Evolutionary conservation across 2,888 invertebrate genomes (phyloP), one percentile per base, ranked within the genome.

Genomic region (Creontiades dilutus): DNA sequence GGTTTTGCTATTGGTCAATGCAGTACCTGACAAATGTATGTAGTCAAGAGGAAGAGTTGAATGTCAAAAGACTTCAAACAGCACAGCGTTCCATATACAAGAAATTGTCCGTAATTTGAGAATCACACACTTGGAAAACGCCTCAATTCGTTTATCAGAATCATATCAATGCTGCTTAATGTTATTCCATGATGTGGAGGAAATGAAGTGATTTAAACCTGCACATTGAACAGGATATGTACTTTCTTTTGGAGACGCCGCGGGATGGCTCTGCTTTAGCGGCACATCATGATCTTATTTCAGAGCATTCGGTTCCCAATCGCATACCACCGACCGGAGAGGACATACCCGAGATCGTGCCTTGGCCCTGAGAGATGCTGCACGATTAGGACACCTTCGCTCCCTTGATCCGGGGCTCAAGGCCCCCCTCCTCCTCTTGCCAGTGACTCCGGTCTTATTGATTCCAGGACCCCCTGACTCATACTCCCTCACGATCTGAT

Each of bases 351-450:
- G 78, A 68, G 80, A 55, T 88, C 88, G 88, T 88, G 88, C 88
- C 23, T 68, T 68, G 88, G 78, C 88, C 88, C 88, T 57, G 85
- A 27, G 85, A 85, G 85, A 85, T 85, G 85, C 85, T 61, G 85
- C 88, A 88, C 88, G 88, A 88, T 88, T 88, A 88, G 88, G 80
- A 88, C 88, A 88, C 88, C 88, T 88, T 61, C 61, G 55, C 37
- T 28, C 57, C 28, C 68, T 68, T 68, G 68, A 47, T 47, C 47
- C 47, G n/a, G 13, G 46, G 47, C 78, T 37, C 85, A 85, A 61
- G 48, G 85, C 85, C 85, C 61, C 55, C 27, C 47, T 37, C n/a
- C n/a, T n/a, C n/a, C n/a, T n/a, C n/a, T n/a, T n/a, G n/a, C 47
- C 47, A 16, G 78, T 80, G 78, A 80, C 78, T 80, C 78, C n/a